Percentiles rank a stretch among this genome's conserved stretches.
Conservation (phyloP, 1,140 invertebrate genomes). For the Heterodera schachtii region DNA sequence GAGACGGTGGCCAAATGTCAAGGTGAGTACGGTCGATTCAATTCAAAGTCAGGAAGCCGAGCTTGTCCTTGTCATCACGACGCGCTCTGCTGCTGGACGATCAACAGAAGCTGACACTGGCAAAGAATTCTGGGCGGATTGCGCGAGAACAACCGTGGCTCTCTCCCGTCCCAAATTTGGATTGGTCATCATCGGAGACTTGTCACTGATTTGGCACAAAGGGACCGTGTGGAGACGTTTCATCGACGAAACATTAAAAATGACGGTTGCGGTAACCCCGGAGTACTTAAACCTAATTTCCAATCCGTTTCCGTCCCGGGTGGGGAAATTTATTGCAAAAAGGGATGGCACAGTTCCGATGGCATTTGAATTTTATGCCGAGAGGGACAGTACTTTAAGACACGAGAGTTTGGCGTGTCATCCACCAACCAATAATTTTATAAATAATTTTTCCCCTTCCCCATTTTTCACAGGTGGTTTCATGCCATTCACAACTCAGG, state of each 20-base stretch:
- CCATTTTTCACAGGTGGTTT: too few species aligned
- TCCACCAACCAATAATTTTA: not conserved
- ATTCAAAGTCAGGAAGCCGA: slow-evolving; percentile 4
- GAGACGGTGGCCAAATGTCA: not conserved
- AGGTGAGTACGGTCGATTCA: not conserved
- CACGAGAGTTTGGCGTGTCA: not conserved
- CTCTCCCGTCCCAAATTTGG: not conserved
- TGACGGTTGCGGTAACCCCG: not conserved
- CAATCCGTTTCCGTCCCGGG: not conserved
- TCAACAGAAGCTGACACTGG: not conserved
- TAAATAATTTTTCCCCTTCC: not conserved
- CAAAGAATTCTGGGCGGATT: slow-evolving; percentile 14
- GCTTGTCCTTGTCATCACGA: not conserved
- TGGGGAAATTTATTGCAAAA: not conserved
- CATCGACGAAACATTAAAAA: not conserved
- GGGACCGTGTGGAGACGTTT: not conserved
- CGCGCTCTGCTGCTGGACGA: not conserved
- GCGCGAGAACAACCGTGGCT: not conserved
- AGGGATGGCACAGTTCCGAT: not conserved
- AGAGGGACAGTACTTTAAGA: not conserved
- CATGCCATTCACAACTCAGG: too few species aligned
- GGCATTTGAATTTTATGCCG: slow-evolving; percentile 2
- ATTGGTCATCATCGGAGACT: not conserved
- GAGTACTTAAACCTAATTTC: not conserved
- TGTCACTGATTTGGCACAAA: not conserved